A percentile compares a stretch with the other conserved stretches of the same genome.
Conservation (phyloP, 1,140 invertebrate genomes). For the Drosophila repleta region DNA sequence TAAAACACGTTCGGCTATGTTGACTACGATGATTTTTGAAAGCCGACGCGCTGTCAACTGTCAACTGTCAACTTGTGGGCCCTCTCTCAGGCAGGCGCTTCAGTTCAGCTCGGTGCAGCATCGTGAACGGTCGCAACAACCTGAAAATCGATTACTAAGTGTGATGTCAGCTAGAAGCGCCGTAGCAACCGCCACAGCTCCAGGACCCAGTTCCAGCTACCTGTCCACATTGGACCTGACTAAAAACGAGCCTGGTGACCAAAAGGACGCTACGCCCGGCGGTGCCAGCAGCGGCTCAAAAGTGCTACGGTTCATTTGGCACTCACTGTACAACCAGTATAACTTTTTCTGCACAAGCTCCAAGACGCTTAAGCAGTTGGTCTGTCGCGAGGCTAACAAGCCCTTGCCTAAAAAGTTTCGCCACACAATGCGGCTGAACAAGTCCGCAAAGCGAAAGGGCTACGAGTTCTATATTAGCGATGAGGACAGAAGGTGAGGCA, state of each 20-base stretch:
- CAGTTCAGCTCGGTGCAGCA: conserved; percentile 64
- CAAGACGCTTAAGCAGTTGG: conserved; percentile 61
- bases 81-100: conserved; percentile 20
- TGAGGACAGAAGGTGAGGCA: conserved; percentile 85
- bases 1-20: conserved; percentile 57
- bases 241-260: conserved; percentile 37
- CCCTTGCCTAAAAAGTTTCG: conserved; percentile 77
- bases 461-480: conserved; percentile 85
- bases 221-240: conserved; percentile 66
- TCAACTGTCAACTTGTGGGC: conserved; percentile 48
- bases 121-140: conserved; percentile 52
- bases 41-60: conserved; percentile 28
- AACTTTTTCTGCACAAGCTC: conserved; percentile 63
- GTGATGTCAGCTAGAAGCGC: conserved; percentile 42
- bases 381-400: conserved; percentile 76
- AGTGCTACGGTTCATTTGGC: conserved; percentile 75
- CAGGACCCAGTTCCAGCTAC: conserved; percentile 47
- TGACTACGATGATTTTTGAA: conserved; percentile 58
- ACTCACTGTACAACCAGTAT: conserved; percentile 72
- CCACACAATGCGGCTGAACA: conserved; percentile 73
- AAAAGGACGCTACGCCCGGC: conserved; percentile 11
- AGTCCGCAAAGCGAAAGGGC: conserved; percentile 84
- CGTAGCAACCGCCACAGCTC: not conserved
- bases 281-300: conserved; percentile 58
- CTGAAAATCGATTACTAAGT: conserved; percentile 10